Evolutionary conservation across 2,888 invertebrate genomes (phyloP).

Genomic region (Oasisia sp.): DNA sequence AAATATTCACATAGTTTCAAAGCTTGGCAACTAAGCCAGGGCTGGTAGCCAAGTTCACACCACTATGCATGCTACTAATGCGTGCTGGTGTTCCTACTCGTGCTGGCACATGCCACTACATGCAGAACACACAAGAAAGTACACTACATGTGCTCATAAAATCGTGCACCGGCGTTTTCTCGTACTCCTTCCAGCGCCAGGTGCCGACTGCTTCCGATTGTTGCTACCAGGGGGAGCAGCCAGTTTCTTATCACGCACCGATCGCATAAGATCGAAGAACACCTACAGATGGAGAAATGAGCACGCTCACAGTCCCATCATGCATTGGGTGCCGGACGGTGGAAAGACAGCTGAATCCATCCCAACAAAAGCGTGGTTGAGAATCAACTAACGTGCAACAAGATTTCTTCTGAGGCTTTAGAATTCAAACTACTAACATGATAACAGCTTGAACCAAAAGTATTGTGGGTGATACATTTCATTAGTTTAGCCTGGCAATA

Average conservation of each 20-base stretch:
- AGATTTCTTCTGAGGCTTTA: not conserved
- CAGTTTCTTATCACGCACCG: conserved; percentile 37
- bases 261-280: conserved; percentile 40
- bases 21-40: no score
- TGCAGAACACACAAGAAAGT: not conserved
- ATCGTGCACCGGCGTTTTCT: conserved; percentile 17
- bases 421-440: not conserved
- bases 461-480: not conserved
- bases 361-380: not conserved
- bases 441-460: not conserved
- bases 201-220: not conserved
- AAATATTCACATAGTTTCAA: no score
- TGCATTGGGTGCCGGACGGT: not conserved
- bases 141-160: conserved; percentile 19
- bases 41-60: not conserved
- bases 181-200: not conserved
- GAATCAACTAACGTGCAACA: not conserved
- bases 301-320: conserved; percentile 17
- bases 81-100: no score
- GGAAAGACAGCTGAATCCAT: no score
- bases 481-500: not conserved
- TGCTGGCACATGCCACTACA: no score
- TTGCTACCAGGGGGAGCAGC: not conserved
- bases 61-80: not conserved
- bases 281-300: conserved; percentile 30